Conservation (phyloP, 2,888 invertebrate species). For the Siphonodentalium dalli region DNA sequence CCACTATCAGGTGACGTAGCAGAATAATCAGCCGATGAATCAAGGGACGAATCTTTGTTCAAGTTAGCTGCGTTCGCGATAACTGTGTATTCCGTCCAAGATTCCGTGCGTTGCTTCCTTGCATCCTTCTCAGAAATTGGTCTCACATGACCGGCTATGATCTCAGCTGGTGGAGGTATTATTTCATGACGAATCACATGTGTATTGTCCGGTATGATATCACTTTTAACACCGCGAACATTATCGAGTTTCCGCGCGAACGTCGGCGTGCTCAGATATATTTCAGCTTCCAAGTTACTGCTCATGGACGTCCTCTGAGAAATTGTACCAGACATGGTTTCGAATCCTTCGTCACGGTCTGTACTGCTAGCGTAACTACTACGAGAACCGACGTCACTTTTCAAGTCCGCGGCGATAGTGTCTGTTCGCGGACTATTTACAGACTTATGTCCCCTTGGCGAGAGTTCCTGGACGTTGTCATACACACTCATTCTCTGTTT, state of each 20-base stretch:
- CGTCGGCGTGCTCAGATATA: conserved; percentile 34
- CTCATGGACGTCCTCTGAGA: conserved; percentile 61
- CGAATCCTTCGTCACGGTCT: conserved; percentile 61
- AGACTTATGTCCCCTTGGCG: too few species aligned
- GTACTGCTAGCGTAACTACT: conserved; percentile 52
- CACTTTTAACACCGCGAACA: conserved; percentile 5
- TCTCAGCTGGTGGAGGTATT: conserved; percentile 25
- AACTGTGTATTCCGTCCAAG: conserved; percentile 49
- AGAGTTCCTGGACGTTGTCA: conserved; percentile 50
- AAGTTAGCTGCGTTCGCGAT: conserved; percentile 32
- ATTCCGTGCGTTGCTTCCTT: conserved; percentile 48
- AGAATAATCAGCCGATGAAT: conserved; percentile 40
- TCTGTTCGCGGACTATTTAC: conserved; percentile 35
- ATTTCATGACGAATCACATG: conserved; percentile 24
- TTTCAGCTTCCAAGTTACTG: conserved; percentile 58
- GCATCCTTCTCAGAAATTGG: conserved; percentile 41
- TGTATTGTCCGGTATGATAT: conserved; percentile 22
- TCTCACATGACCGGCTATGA: conserved; percentile 32
- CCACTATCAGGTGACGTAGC: conserved; percentile 47
- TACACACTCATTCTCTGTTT: conserved; percentile 42
- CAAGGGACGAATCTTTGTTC: conserved; percentile 33
- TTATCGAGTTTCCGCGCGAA: conserved; percentile 28
- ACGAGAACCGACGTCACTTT: conserved; percentile 49
- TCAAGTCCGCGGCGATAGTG: conserved; percentile 19
- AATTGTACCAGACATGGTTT: conserved; percentile 55